Base-by-base conservation (phyloP, 2,888 invertebrate species). In the Plagodis pulveraria region DNA sequence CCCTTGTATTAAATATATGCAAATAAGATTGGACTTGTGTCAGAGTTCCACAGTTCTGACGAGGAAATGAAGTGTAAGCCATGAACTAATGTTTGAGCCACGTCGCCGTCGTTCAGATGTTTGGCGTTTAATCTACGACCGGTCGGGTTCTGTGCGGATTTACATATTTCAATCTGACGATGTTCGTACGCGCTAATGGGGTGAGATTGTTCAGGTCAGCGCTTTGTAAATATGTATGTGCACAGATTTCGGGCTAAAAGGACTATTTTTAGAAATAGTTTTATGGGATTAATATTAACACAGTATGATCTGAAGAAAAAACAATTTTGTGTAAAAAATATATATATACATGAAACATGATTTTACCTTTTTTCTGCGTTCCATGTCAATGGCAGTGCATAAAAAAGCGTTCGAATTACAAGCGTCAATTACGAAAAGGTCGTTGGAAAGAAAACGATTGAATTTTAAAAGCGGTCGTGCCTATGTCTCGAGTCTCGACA, bases 11-110 rank as follows among this genome's bases (percentile, higher is more conserved):
- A 22, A 22, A 8, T 12, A 33, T 48, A 65, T 66, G 62, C 60
- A 69, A 69, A 69, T 69, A 59, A 53, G 56, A 57, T 61, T 61
- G 53, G 60, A 63, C 55, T 55, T 59, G 50, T 50, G 59, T 44
- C 55, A 46, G 59, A 38, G 43, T 62, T 46, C 54, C 55, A 46
- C 58, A 38, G 43, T 62, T 46, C 54, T 58, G 58, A 56, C 59
- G 50, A 41, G 44, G 50, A 58, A 56, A 50, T 54, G 50, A 52
- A 56, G 54, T 52, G 52, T 10, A 33, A 56, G 55, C 51, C 51
- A 44, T 36, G 4, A 22, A 46, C 45, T 58, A 64, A 62, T 61
- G 43, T 65, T 65, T 65, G 61, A 62, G 50, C 49, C 40, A 40
- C 58, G 8, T 1, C 38, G 38, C 38, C 1, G 52, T 40, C 56